Evolutionary conservation across 2,113 vertebrate genomes (phyloP).

Genomic region (Anarrhichthys ocellatus): DNA sequence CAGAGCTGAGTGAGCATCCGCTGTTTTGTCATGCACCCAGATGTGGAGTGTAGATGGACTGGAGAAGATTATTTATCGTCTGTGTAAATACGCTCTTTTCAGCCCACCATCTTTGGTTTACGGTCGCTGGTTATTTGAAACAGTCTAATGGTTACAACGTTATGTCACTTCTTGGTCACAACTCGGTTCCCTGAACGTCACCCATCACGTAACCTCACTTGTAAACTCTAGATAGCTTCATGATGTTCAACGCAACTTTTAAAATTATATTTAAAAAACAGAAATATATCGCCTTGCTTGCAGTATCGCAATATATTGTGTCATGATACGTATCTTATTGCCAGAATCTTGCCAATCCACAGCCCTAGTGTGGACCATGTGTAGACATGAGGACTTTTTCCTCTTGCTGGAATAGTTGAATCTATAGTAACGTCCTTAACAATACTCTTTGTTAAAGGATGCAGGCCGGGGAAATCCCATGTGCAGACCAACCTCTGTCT

Average conservation of each 20-base stretch:
- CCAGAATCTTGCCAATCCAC: not conserved
- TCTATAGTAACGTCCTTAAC: not conserved
- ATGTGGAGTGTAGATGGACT: not conserved
- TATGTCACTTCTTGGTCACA: not conserved
- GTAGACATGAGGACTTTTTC: not conserved
- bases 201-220: not conserved
- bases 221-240: not conserved
- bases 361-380: not conserved
- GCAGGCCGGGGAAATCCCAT: not conserved
- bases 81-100: constrained; percentile 7
- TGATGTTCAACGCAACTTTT: not conserved
- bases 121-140: not conserved
- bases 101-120: not conserved
- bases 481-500: not conserved
- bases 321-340: not conserved
- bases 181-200: not conserved
- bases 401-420: not conserved
- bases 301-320: no score
- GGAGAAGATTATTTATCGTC: not conserved
- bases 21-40: not conserved
- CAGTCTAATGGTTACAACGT: not conserved
- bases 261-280: not conserved
- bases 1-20: not conserved
- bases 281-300: not conserved
- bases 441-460: not conserved